A percentile compares a stretch with the other conserved stretches of the same genome.
These are phyloP conservation scores for Odontamblyopus lacepedii DNA, from an alignment of 2,797 vertebrate genomes.

Conservation along the genomic window DNA sequence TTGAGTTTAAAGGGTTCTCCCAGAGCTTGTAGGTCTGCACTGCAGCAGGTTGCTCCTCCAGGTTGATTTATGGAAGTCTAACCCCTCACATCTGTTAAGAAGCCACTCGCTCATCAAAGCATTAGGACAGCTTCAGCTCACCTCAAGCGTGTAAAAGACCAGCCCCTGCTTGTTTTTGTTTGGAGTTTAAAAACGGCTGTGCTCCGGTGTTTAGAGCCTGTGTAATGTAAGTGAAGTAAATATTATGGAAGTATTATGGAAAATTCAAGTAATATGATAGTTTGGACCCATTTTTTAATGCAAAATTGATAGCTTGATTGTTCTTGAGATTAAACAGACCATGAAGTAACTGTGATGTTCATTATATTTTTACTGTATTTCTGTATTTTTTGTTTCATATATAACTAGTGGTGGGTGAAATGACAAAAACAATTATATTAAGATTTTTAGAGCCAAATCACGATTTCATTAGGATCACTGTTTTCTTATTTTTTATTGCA, in stretches of 20 bases:
- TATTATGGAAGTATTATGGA: neutral
- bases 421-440: too few species aligned
- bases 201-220: neutral
- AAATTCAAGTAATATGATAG: neutral
- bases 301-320: too few species aligned
- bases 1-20: constrained; percentile 35
- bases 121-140: constrained; percentile 16
- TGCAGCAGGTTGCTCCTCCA: constrained; percentile 30
- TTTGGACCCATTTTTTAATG: too few species aligned
- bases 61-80: constrained; percentile 55
- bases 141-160: constrained; percentile 23
- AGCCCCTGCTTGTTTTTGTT: constrained; percentile 15
- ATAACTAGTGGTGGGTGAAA: too few species aligned
- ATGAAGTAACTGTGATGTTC: neutral
- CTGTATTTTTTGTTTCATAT: neutral
- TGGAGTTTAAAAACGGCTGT: neutral
- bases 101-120: constrained; percentile 46
- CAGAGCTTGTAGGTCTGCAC: constrained; percentile 43
- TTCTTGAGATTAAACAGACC: too few species aligned
- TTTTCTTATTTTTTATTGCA: too few species aligned
- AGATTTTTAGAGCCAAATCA: too few species aligned
- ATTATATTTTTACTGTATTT: neutral
- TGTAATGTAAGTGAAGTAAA: neutral
- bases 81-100: constrained; percentile 56
- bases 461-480: too few species aligned